These are phyloP conservation scores for Tetraneura akinire DNA, from an alignment of 1,140 invertebrate species.

Conservation along the genomic window DNA sequence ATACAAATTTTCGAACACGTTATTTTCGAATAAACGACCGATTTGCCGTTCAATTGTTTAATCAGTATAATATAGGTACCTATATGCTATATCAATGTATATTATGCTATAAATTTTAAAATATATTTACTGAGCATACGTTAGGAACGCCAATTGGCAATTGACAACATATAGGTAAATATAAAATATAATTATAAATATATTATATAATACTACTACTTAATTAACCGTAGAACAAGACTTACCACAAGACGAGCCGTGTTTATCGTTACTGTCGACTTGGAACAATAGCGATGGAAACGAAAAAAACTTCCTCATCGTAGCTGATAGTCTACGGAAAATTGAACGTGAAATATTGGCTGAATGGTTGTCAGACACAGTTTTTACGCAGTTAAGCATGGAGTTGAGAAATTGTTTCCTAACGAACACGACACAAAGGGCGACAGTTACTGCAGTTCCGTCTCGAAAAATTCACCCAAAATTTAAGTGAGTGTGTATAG, in stretches of 20 bases:
- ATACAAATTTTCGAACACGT: too few species aligned
- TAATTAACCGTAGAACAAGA: background rate
- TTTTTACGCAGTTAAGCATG: slow-evolving; percentile 19
- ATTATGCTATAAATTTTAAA: too few species aligned
- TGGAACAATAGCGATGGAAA: slow-evolving; percentile 28
- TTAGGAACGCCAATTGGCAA: too few species aligned
- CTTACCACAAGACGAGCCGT: background rate
- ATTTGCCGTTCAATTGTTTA: too few species aligned
- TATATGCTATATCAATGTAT: too few species aligned
- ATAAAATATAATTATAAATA: too few species aligned
- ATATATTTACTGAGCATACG: too few species aligned
- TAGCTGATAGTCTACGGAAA: slow-evolving; percentile 23
- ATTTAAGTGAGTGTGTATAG: background rate
- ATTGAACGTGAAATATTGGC: background rate
- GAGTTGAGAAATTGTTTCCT: slow-evolving; percentile 23
- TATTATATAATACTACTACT: too few species aligned
- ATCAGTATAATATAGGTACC: too few species aligned
- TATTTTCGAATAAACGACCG: too few species aligned
- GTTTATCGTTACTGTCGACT: slow-evolving; percentile 39
- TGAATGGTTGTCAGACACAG: slow-evolving; percentile 34
- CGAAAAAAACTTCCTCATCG: background rate
- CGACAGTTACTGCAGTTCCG: background rate
- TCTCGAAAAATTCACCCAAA: background rate
- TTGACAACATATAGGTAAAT: too few species aligned
- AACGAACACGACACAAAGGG: background rate